These are phyloP conservation scores for Lagopus leucura DNA, from an alignment of 2,113 vertebrate species.

Conservation along the genomic window DNA sequence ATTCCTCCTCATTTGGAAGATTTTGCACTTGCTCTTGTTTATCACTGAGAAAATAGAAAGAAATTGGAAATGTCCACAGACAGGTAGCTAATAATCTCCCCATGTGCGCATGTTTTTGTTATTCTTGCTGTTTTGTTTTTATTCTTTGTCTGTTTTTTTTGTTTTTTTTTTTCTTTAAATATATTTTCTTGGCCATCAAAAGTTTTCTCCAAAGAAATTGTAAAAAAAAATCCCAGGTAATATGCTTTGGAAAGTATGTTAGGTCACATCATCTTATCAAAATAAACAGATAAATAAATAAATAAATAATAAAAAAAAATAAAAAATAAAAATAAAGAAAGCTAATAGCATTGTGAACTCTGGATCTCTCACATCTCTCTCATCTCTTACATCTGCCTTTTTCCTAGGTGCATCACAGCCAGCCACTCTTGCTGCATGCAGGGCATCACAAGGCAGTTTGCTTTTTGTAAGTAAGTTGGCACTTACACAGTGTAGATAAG, in stretches of 20 bases:
- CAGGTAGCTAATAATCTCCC: not conserved
- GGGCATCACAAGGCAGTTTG: not conserved
- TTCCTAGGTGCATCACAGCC: accelerated
- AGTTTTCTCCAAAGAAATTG: not conserved
- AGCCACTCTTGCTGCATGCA: accelerated
- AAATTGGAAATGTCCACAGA: not conserved
- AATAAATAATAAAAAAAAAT: no score
- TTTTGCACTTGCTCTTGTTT: not conserved
- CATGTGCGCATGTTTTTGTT: not conserved
- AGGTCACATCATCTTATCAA: no score
- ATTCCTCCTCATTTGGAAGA: no score
- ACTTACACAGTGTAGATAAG: not conserved
- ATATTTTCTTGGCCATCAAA: not conserved
- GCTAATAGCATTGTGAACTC: not conserved
- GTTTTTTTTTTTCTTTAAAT: no score
- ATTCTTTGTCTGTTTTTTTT: no score
- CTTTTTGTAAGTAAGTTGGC: not conserved
- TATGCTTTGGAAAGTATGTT: not conserved
- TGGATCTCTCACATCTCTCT: not conserved
- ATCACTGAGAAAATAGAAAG: not conserved
- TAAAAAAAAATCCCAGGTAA: not conserved
- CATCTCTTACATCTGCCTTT: not conserved
- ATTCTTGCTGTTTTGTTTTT: not conserved
- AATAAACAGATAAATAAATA: not conserved
- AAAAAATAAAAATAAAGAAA: not conserved